Base-by-base conservation (phyloP, 1,140 invertebrate genomes). In the Drosophila trapezifrons region DNA sequence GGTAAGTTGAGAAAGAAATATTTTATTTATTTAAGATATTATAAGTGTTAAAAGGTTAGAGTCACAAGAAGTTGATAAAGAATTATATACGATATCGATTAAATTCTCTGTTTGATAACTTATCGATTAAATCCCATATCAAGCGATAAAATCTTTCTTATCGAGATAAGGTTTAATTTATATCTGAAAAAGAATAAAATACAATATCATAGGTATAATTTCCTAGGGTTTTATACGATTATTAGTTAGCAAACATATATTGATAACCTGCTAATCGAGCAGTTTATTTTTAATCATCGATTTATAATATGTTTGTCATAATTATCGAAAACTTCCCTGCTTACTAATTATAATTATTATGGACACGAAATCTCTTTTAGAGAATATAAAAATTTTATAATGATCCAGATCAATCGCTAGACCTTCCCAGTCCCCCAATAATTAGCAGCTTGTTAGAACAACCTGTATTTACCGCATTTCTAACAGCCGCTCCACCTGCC, bases 1-100 rank as follows among this genome's bases (percentile, higher is more conserved):
- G 54, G 93, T 94, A 55, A 93, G 93, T 89, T 78, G 12, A 47
- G 9, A 71, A 40, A 54, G 9, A 2, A 17, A 7, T 1, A 18
- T 17, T 13, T 4, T 9, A 29, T 7, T 27, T 10, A 6, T 7
- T 4, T 0, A 35, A 20, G 3, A 25, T n/a, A 13, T 17, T 0
- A 0, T 3, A 10, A 0, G 0, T 29, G 27, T 29, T 3, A 0
- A 17, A 0, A 9, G 4, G 3, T 49, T 27, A 3, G 9, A 12
- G 7, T 29, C 1, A 29, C 8, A 2, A 2, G 8, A 29, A 29
- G 22, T 0, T 25, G 22, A 25, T 4, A 25, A 25, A 25, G 22
- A 25, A 25, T 25, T n/a, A n/a, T n/a, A n/a, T n/a, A n/a, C n/a
- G n/a, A n/a, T n/a, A n/a, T n/a, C n/a, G n/a, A n/a, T n/a, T n/a